Percentiles rank a stretch among this genome's conserved stretches.
These are phyloP conservation scores for Pilophorus perplexus DNA, from an alignment of 2,888 invertebrate species.

Conservation along the genomic window DNA sequence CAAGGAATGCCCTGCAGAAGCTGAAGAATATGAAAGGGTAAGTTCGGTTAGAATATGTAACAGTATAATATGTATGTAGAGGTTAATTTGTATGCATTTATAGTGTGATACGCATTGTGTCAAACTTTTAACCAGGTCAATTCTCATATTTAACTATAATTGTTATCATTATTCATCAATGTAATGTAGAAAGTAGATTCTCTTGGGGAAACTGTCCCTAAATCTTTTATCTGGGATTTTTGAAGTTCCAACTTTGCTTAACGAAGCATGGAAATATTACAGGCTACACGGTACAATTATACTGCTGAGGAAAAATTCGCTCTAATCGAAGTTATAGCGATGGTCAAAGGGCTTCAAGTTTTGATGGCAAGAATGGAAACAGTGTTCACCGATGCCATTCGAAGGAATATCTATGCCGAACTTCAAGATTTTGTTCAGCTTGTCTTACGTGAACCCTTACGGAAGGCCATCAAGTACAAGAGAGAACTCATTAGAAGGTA, in stretches of 20 bases:
- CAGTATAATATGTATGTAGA: background rate
- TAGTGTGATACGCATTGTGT: background rate
- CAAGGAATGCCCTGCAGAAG: slow-evolving; percentile 89
- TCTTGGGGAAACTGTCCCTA: no score
- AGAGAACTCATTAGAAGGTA: slow-evolving; percentile 87
- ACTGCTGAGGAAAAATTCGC: slow-evolving; percentile 96
- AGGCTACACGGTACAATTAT: slow-evolving; percentile 97
- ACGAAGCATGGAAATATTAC: no score
- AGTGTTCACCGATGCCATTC: slow-evolving; percentile 86
- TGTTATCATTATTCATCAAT: no score
- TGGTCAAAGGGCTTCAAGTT: slow-evolving; percentile 97
- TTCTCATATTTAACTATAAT: no score
- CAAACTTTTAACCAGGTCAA: background rate
- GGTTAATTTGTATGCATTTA: background rate
- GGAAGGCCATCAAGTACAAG: slow-evolving; percentile 97
- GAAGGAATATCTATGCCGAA: slow-evolving; percentile 91
- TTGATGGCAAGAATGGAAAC: slow-evolving; percentile 97
- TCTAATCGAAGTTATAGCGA: slow-evolving; percentile 95
- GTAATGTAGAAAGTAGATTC: no score
- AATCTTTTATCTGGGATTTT: background rate
- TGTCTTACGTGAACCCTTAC: slow-evolving; percentile 80
- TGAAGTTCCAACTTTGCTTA: slow-evolving; percentile 35
- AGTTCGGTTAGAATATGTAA: no score
- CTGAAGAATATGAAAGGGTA: slow-evolving; percentile 96
- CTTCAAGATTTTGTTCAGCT: slow-evolving; percentile 95